A percentile compares a stretch with the other conserved stretches of the same genome.
Conservation (phyloP, 2,888 invertebrate species). For the Anorthoa munda region DNA sequence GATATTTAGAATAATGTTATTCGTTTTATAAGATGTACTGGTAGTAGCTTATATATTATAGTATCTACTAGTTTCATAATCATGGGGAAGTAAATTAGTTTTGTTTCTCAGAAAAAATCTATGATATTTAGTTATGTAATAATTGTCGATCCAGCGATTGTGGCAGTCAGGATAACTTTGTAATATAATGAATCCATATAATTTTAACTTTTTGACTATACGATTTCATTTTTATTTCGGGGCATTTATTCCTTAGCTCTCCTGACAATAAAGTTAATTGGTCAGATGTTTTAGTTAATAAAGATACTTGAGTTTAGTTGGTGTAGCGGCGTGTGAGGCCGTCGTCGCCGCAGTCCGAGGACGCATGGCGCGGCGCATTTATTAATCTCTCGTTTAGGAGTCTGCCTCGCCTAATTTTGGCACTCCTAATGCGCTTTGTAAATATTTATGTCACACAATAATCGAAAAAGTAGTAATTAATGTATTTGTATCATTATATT, state of each 20-base stretch:
- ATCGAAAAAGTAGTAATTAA: conserved; percentile 89
- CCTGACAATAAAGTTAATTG: conserved; percentile 83
- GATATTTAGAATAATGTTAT: conserved; percentile 88
- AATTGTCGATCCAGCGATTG: conserved; percentile 81
- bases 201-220: conserved; percentile 87
- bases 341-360: conserved; percentile 55
- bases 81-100: conserved; percentile 79
- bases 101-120: conserved; percentile 76
- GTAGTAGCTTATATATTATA: conserved; percentile 84
- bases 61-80: conserved; percentile 85
- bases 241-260: conserved; percentile 86
- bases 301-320: conserved; percentile 77
- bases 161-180: conserved; percentile 82
- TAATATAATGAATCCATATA: conserved; percentile 79
- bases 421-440: conserved; percentile 89
- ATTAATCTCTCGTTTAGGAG: conserved; percentile 80
- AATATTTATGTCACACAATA: conserved; percentile 91
- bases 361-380: conserved; percentile 69
- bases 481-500: conserved; percentile 91
- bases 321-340: conserved; percentile 61
- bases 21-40: conserved; percentile 88
- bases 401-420: conserved; percentile 86
- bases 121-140: conserved; percentile 78
- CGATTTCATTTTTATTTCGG: conserved; percentile 81
- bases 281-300: conserved; percentile 88